Evolutionary conservation across 1,140 invertebrate genomes (phyloP).

Genomic region (Scaptomyza graminum): DNA sequence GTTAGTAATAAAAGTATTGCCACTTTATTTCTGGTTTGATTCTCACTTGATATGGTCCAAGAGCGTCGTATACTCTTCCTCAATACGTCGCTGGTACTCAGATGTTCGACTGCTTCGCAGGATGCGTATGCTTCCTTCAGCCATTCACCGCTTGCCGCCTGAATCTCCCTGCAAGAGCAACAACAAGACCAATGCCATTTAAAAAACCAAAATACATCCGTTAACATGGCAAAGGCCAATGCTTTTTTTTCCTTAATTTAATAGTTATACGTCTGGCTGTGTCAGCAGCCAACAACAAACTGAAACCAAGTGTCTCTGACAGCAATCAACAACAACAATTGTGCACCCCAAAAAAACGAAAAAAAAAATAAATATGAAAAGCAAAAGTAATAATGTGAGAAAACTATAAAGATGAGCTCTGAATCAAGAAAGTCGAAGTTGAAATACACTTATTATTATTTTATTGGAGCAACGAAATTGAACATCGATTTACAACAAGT

Average conservation of each 20-base stretch:
- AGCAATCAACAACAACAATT: slow-evolving; percentile 32
- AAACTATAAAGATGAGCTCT: not conserved
- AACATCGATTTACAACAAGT: no score
- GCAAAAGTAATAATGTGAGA: not conserved
- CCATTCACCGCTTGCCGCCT: slow-evolving; percentile 89
- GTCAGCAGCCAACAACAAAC: slow-evolving; percentile 49
- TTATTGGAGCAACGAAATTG: no score
- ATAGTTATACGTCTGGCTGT: slow-evolving; percentile 50
- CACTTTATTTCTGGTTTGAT: not conserved
- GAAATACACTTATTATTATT: not conserved
- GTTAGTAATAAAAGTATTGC: not conserved
- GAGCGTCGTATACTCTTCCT: slow-evolving; percentile 88
- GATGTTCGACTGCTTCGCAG: slow-evolving; percentile 84
- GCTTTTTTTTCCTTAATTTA: not conserved
- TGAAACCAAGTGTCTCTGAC: slow-evolving; percentile 29
- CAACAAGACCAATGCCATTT: slow-evolving; percentile 73
- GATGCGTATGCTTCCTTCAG: slow-evolving; percentile 87
- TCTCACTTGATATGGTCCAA: slow-evolving; percentile 89
- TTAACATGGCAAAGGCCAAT: slow-evolving; percentile 46
- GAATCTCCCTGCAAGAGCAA: slow-evolving; percentile 87
- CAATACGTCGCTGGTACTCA: slow-evolving; percentile 87
- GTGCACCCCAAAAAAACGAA: not conserved
- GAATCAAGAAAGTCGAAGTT: not conserved
- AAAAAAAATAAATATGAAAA: not conserved
- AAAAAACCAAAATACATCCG: slow-evolving; percentile 68